Conservation (phyloP, 2,113 vertebrate species). For the Sceloporus tristichus region DNA sequence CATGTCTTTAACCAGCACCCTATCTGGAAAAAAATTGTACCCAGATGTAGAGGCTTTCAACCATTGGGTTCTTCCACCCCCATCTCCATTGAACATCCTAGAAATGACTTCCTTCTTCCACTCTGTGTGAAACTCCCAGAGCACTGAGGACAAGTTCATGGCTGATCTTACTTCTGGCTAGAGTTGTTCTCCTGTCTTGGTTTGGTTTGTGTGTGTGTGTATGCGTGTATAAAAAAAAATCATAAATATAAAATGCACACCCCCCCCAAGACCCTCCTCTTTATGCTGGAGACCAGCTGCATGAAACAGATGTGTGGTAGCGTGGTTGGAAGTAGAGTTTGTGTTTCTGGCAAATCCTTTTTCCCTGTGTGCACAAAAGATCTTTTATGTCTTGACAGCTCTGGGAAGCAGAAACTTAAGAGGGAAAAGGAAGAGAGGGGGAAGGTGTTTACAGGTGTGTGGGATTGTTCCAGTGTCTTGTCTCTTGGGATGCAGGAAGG, state of each 20-base stretch:
- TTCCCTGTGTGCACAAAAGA: not conserved
- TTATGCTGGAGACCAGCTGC: constrained; percentile 41
- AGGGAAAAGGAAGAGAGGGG: not conserved
- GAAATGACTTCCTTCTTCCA: not conserved
- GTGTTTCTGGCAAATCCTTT: constrained; percentile 4
- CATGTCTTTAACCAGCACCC: not conserved
- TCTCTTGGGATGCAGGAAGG: constrained; percentile 6
- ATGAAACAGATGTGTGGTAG: constrained; percentile 35
- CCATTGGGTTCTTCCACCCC: not conserved
- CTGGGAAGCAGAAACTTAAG: not conserved
- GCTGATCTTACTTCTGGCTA: constrained; percentile 62
- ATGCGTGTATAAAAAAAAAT: not conserved
- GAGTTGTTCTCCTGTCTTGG: not conserved
- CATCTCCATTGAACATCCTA: not conserved
- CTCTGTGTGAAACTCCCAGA: not conserved
- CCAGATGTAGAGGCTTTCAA: constrained; percentile 1
- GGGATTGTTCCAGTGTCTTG: not conserved
- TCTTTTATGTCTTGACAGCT: constrained; percentile 10
- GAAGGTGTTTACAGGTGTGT: not conserved
- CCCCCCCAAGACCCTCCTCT: not conserved
- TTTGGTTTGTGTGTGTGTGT: too few relatives aligned
- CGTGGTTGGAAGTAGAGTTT: not conserved
- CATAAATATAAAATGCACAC: not conserved
- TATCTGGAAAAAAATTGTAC: not conserved
- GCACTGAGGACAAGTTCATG: constrained; percentile 2